These are phyloP conservation scores for Nothoprocta perdicaria DNA, from an alignment of 2,113 vertebrate species.

Conservation along the genomic window DNA sequence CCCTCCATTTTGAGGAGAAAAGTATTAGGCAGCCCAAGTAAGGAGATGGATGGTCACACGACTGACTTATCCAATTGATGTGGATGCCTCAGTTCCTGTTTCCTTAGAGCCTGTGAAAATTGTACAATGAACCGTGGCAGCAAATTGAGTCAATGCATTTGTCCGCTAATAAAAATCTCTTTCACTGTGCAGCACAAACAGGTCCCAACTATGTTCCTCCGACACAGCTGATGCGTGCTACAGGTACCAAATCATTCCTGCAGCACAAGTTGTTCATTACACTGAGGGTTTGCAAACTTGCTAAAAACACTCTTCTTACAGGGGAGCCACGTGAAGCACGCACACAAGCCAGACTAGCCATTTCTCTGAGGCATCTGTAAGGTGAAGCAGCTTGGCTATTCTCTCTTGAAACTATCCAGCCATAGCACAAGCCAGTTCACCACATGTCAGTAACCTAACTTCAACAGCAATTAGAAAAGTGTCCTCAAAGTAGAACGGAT, in stretches of 20 bases:
- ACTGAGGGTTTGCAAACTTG: neutral
- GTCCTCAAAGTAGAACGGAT: neutral
- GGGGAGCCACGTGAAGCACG: neutral
- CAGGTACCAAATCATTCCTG: neutral
- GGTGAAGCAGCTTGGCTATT: neutral
- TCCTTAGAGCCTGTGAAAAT: slow-evolving; percentile 1
- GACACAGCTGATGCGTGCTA: neutral
- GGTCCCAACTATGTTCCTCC: neutral
- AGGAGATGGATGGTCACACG: neutral
- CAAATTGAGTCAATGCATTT: neutral
- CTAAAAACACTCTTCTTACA: neutral
- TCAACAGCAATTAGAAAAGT: neutral
- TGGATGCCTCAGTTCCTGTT: neutral
- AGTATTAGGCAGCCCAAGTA: neutral
- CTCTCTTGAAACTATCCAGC: neutral
- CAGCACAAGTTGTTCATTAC: neutral
- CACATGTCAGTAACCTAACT: neutral
- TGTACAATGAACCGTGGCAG: neutral
- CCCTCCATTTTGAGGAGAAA: neutral
- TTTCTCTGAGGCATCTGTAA: neutral
- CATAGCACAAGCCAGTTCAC: neutral
- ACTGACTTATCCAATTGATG: neutral
- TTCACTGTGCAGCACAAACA: neutral
- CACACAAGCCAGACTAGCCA: neutral
- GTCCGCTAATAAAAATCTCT: neutral